Percentiles rank a stretch among this genome's conserved stretches.
Evolutionary conservation across 2,113 vertebrate genomes (phyloP).

Genomic region (Scatophagus argus): DNA sequence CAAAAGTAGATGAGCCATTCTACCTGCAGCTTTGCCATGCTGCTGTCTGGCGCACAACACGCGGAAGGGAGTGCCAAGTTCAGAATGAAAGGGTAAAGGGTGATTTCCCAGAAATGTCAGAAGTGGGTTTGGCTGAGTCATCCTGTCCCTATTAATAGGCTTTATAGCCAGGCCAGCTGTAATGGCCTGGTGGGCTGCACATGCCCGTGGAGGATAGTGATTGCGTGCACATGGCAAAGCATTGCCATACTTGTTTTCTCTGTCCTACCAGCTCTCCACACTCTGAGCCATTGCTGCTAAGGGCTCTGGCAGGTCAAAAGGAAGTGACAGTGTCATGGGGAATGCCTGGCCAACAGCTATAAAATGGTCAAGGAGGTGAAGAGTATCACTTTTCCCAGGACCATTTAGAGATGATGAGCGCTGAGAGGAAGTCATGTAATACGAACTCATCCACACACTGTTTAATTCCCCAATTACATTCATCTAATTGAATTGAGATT

Average conservation of each 20-base stretch:
- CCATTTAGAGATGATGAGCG: slow-evolving; percentile 44
- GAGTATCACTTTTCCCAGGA: slow-evolving; percentile 53
- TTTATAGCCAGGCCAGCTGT: slow-evolving; percentile 64
- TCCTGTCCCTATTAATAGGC: slow-evolving; percentile 70
- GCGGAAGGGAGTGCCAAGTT: slow-evolving; percentile 62
- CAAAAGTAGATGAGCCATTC: slow-evolving; percentile 50
- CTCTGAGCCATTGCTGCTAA: slow-evolving; percentile 47
- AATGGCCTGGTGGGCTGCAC: slow-evolving; percentile 55
- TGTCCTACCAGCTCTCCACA: slow-evolving; percentile 46
- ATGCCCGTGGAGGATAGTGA: slow-evolving; percentile 54
- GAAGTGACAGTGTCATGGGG: slow-evolving; percentile 64
- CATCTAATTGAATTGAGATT: slow-evolving; percentile 10
- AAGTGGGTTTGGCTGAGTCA: slow-evolving; percentile 72
- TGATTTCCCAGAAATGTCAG: slow-evolving; percentile 75
- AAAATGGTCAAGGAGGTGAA: slow-evolving; percentile 53
- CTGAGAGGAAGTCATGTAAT: slow-evolving; percentile 27
- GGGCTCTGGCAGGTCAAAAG: slow-evolving; percentile 65
- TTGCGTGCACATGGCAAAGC: slow-evolving; percentile 62
- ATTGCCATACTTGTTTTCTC: slow-evolving; percentile 34
- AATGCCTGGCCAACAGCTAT: slow-evolving; percentile 48
- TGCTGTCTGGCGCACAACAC: slow-evolving; percentile 51
- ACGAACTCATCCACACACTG: slow-evolving; percentile 25
- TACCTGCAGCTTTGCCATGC: slow-evolving; percentile 66
- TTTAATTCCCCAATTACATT: slow-evolving; percentile 20
- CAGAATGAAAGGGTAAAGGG: slow-evolving; percentile 69